These are phyloP conservation scores for Drosophila subobscura DNA, from an alignment of 1,140 invertebrate species.

Conservation along the genomic window DNA sequence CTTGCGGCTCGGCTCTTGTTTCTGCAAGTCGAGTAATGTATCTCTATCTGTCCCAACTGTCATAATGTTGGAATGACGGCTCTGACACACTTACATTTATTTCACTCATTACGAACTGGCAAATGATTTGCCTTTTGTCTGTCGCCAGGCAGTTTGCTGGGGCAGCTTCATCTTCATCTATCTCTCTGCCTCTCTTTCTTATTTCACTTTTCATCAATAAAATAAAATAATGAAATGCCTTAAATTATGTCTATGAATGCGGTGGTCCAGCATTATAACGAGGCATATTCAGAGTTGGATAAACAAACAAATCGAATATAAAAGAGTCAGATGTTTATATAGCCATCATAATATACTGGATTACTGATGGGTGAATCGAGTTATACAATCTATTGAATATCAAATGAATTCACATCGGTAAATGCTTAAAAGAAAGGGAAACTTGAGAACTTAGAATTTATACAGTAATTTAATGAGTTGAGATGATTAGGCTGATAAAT, in stretches of 20 bases:
- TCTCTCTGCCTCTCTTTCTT: constrained; percentile 34
- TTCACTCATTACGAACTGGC: constrained; percentile 54
- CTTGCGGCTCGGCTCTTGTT: constrained; percentile 12
- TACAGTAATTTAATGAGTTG: neutral
- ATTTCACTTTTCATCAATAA: constrained; percentile 76
- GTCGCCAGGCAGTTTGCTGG: too few relatives aligned
- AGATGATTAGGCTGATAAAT: too few relatives aligned
- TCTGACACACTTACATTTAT: constrained; percentile 73
- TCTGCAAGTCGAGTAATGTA: constrained; percentile 46
- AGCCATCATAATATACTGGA: neutral
- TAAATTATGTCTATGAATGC: constrained; percentile 22
- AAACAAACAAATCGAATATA: constrained; percentile 32
- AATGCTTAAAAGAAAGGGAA: too few relatives aligned
- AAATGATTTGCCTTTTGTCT: constrained; percentile 35
- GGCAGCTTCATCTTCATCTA: constrained; percentile 5
- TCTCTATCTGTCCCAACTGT: constrained; percentile 32
- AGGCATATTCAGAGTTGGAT: constrained; percentile 21
- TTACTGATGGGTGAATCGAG: constrained; percentile 30
- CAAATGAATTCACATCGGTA: constrained; percentile 20
- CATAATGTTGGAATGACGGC: constrained; percentile 45
- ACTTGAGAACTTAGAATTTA: neutral
- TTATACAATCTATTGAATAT: constrained; percentile 42
- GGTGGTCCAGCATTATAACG: constrained; percentile 24
- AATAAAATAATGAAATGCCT: constrained; percentile 53
- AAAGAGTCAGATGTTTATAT: constrained; percentile 11